Percentiles rank a stretch among this genome's conserved stretches.
Conservation (phyloP, 1,140 invertebrate species). For the Drosophila kanapiae region DNA sequence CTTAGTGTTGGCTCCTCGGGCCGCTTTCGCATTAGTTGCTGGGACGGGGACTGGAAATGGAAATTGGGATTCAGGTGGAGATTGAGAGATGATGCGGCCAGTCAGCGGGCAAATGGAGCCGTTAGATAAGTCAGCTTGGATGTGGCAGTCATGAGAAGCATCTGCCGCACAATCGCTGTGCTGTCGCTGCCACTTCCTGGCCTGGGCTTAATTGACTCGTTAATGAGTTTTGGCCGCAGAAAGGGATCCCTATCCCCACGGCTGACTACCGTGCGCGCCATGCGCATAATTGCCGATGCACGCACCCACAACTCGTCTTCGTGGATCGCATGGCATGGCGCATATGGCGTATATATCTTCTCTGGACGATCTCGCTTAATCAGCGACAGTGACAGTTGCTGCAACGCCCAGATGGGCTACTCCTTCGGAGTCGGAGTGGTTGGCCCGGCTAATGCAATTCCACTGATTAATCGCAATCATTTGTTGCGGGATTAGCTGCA, state of each 20-base stretch:
- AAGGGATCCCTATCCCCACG: slow-evolving; percentile 19
- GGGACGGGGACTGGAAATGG: slow-evolving; percentile 1
- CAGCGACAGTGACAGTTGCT: slow-evolving; percentile 75
- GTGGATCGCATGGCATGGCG: slow-evolving; percentile 6
- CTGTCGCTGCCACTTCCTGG: slow-evolving; percentile 68
- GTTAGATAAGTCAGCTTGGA: slow-evolving; percentile 65
- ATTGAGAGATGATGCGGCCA: slow-evolving; percentile 36
- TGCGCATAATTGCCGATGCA: slow-evolving; percentile 72
- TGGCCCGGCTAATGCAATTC: slow-evolving; percentile 74
- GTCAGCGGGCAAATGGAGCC: slow-evolving; percentile 67
- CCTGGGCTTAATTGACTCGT: slow-evolving; percentile 75
- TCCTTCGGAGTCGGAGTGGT: slow-evolving; percentile 11
- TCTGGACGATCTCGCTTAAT: slow-evolving; percentile 64
- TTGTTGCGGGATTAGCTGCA: slow-evolving; percentile 78
- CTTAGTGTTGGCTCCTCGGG: slow-evolving; percentile 57
- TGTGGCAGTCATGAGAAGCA: slow-evolving; percentile 22
- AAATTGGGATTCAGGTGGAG: slow-evolving; percentile 20
- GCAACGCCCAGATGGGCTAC: slow-evolving; percentile 57
- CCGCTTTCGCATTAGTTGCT: slow-evolving; percentile 26
- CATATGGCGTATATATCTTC: slow-evolving; percentile 7
- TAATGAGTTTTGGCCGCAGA: slow-evolving; percentile 56
- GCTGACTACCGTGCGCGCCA: slow-evolving; percentile 26
- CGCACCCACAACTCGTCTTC: slow-evolving; percentile 67
- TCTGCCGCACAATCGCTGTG: slow-evolving; percentile 21
- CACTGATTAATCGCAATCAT: slow-evolving; percentile 82